Evolutionary conservation across 2,888 invertebrate genomes (phyloP), one percentile per base, ranked within the genome.

Genomic region (Rhogogaster chlorosoma): DNA sequence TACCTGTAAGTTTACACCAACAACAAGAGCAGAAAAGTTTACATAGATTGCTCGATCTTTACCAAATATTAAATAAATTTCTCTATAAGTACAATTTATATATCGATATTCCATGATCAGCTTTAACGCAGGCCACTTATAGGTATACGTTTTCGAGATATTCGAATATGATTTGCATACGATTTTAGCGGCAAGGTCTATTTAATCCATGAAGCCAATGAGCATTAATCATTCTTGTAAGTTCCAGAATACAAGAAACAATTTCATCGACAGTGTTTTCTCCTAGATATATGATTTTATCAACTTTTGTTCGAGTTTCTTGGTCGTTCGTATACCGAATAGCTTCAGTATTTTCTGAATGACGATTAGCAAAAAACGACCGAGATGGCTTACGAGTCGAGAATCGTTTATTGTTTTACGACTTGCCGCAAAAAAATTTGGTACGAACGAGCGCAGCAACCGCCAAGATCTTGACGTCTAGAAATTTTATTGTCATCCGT

Each of bases 341-440:
- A 57, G 22, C 38, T 80, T 38, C 61, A 61, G 61, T 61, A 80
- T 61, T 80, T 38, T 61, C n/a, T 38, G 32, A 57, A 26, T 38
- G 61, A 80, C 61, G 32, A 80, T 57, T 57, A 80, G 80, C 80
- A 57, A 80, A 80, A 80, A 80, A 38, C 61, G 18, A 80, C 61
- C 80, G 61, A 32, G 38, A 80, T 61, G 38, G 80, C 38, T 80
- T 49, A 42, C 57, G 57, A 80, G 61, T 80, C 38, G 22, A 38
- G 80, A 80, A 80, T 80, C 80, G 57, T 80, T 38, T 80, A 80
- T 80, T 80, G 80, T 26, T 80, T 61, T 80, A 80, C 80, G 57
- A 61, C 57, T 61, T 15, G 10, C 49, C 61, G 80, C 22, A 18
- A 80, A 61, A 80, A 38, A 80, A 38, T 45, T 80, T 80, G n/a